Evolutionary conservation across 2,888 invertebrate species (phyloP), one percentile per base, ranked within the genome.

Genomic region (Calephelis perditalis): DNA sequence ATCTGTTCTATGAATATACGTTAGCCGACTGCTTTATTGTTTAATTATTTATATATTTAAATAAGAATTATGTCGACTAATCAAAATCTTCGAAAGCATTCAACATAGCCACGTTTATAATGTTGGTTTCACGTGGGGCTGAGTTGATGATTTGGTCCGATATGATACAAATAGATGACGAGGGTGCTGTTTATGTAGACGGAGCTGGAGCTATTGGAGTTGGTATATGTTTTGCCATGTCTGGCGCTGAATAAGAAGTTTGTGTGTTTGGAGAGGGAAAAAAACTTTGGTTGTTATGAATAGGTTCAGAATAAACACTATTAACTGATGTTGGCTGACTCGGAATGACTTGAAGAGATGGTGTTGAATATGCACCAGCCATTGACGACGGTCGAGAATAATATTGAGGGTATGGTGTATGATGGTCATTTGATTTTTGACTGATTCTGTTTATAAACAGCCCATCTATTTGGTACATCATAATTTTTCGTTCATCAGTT

Each of bases 381-480:
- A 56, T 61, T 60, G 61, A 59, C 43, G 56, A 60, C 26, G 58
- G 56, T 63, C 61, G 49, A 58, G 57, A 54, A 56, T 61, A 62
- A 56, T 54, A 61, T 61, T 61, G 59, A 59, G 61, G 55, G 46
- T 9, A 61, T 58, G 60, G 58, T 56, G 61, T 61, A 57, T 59
- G 56, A 58, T 54, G 62, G 26, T n/a, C 56, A 62, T 60, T 54
- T 60, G 62, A 61, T 40, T 52, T 65, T 63, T 65, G 62, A 40
- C 52, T 59, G 59, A 67, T 67, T 62, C 65, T 67, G 59, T 62
- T 67, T 62, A 67, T 55, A 65, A 70, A 68, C 58, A 67, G 61
- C 54, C 64, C 66, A 59, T 72, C 67, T 66, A 63, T 70, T 63
- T 68, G 57, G 61, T 66, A 67, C 66, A 68, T 67, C 36, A 68